Evolutionary conservation across 2,113 vertebrate species (phyloP).

Genomic region (human (Homo sapiens)): GRCh38 chr3:57898501-57899000

Average conservation of each 20-base stretch:
- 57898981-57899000: background rate
- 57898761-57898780: background rate
- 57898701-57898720: constrained; percentile 28
- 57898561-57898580: constrained; percentile 15
- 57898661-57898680: constrained; percentile 17
- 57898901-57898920: background rate
- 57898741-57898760: background rate
- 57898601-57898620: constrained; percentile 36
- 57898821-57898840: background rate
- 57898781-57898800: background rate
- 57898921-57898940: background rate
- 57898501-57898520: too few species aligned
- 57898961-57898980: background rate
- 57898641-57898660: constrained; percentile 10
- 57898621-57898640: background rate
- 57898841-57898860: background rate
- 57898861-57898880: background rate
- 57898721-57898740: constrained; percentile 41
- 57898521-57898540: constrained; percentile 15
- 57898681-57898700: background rate
- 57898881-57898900: background rate
- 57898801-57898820: background rate
- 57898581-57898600: background rate
- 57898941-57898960: background rate
- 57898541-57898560: background rate